Conservation (phyloP, 1,140 invertebrate species). For the Plectus sambesii region DNA sequence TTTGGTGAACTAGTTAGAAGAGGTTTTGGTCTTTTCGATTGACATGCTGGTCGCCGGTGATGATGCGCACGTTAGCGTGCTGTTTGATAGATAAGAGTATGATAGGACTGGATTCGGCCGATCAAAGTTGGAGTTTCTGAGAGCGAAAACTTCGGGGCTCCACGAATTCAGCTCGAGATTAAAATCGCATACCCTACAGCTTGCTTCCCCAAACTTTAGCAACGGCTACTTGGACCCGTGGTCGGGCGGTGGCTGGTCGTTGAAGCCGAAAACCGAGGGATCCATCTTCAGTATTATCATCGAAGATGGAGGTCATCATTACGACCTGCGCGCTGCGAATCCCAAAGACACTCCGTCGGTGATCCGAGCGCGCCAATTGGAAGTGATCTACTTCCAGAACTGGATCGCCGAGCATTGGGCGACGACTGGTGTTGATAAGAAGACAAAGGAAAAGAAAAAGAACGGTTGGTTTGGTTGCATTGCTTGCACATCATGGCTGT, state of each 20-base stretch:
- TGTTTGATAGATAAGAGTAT: not conserved
- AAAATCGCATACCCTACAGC: not conserved
- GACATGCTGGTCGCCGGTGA: not conserved
- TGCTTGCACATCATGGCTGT: too few species aligned
- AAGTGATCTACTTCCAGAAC: too few species aligned
- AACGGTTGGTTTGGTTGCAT: too few species aligned
- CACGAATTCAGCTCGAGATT: not conserved
- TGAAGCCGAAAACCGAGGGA: slow-evolving; percentile 10
- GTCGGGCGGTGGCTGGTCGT: slow-evolving; percentile 70
- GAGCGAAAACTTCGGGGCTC: not conserved
- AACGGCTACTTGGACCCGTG: slow-evolving; percentile 82
- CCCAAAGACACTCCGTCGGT: slow-evolving; percentile 61
- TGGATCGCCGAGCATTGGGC: too few species aligned
- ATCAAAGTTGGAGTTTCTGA: not conserved
- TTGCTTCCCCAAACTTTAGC: slow-evolving; percentile 49
- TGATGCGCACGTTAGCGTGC: not conserved
- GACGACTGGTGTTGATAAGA: too few species aligned
- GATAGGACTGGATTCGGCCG: not conserved
- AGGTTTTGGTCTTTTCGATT: not conserved
- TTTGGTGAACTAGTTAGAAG: not conserved
- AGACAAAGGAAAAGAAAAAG: too few species aligned
- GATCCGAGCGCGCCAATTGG: slow-evolving; percentile 57
- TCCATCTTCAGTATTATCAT: slow-evolving; percentile 18
- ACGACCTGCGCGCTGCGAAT: slow-evolving; percentile 67
- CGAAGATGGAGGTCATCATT: slow-evolving; percentile 63